Conservation (phyloP, 2,888 invertebrate genomes). For the Ormia ochracea region DNA sequence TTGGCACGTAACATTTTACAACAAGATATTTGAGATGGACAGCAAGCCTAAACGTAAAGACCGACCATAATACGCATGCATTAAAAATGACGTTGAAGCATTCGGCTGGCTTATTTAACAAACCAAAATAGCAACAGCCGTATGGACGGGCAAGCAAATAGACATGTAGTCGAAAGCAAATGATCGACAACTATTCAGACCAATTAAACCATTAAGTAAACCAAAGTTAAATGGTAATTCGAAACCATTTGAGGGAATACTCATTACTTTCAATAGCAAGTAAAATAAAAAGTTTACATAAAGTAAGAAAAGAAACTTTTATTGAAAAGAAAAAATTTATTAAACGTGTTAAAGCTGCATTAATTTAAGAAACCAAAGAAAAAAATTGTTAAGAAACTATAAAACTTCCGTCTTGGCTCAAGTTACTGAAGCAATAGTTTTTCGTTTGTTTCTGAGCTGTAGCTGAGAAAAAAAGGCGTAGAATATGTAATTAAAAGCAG, state of each 20-base stretch:
- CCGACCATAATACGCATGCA: background rate
- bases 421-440: slow-evolving; percentile 41
- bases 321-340: background rate
- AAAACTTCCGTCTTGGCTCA: slow-evolving; percentile 61
- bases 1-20: slow-evolving; percentile 35
- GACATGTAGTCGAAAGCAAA: background rate
- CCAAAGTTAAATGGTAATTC: slow-evolving; percentile 51
- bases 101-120: background rate
- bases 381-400: slow-evolving; percentile 26
- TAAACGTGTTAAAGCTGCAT: slow-evolving; percentile 46
- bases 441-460: background rate
- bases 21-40: slow-evolving; percentile 1
- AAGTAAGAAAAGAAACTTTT: background rate
- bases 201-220: slow-evolving; percentile 43
- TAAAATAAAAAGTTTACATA: background rate
- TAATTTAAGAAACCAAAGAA: slow-evolving; percentile 35
- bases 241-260: slow-evolving; percentile 29
- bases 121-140: slow-evolving; percentile 8
- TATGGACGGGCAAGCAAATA: background rate
- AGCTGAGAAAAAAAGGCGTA: slow-evolving; percentile 27
- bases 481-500: slow-evolving; percentile 1
- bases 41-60: background rate
- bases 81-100: background rate
- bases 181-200: slow-evolving; percentile 7
- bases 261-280: background rate